These are phyloP conservation scores for Philotrypesis tridentata DNA, from an alignment of 1,140 invertebrate species.

Conservation along the genomic window DNA sequence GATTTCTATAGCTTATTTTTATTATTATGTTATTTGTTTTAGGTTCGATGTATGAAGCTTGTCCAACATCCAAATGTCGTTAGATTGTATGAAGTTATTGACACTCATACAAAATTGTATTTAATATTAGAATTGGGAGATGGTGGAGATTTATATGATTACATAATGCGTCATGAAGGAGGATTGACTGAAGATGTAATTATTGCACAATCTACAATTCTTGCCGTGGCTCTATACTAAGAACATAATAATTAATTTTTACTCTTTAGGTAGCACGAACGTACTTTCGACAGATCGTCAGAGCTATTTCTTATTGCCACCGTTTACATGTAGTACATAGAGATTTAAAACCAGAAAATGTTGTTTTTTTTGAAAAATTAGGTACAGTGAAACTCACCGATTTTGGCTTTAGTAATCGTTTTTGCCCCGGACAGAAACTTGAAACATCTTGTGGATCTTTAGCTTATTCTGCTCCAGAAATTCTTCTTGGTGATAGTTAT, in stretches of 20 bases:
- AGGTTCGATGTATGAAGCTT: constrained; percentile 98
- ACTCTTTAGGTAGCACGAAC: constrained; percentile 84
- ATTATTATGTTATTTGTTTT: constrained; percentile 63
- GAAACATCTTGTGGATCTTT: constrained; percentile 99
- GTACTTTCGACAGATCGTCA: constrained; percentile 96
- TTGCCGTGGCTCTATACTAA: too few relatives aligned
- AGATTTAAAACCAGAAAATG: constrained; percentile 99
- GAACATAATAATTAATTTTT: constrained; percentile 8
- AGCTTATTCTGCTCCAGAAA: constrained; percentile 99
- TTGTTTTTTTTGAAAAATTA: constrained; percentile 98
- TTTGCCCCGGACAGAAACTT: constrained; percentile 96
- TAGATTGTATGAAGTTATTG: constrained; percentile 98
- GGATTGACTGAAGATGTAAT: constrained; percentile 79
- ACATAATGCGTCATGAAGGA: constrained; percentile 97
- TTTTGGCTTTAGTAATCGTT: constrained; percentile 99
- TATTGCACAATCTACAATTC: too few relatives aligned
- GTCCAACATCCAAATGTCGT: constrained; percentile 99
- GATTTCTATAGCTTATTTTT: too few relatives aligned
- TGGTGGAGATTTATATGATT: constrained; percentile 99
- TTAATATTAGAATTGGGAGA: constrained; percentile 98
- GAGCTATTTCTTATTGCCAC: constrained; percentile 98
- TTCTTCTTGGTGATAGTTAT: constrained; percentile 95
- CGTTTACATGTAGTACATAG: constrained; percentile 94
- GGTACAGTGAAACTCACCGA: constrained; percentile 99
- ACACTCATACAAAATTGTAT: constrained; percentile 96